phyloP scores from a whole-genome alignment of 2,113 vertebrate genomes.

The Phocoena phocoena region DNA sequence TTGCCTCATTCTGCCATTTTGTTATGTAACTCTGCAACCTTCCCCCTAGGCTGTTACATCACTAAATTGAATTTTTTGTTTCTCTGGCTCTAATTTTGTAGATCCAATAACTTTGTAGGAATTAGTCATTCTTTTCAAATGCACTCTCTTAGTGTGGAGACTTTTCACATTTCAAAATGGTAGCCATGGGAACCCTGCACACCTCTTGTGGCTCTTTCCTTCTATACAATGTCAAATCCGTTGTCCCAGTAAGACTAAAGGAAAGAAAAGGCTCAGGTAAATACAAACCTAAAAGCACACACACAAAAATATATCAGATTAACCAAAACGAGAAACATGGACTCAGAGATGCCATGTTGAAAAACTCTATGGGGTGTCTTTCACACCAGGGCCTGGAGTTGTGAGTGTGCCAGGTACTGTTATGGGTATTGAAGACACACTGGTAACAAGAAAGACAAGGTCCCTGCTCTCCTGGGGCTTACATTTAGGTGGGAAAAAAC shows the following conservation, averaged over 20 bases:
- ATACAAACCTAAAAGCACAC: background rate
- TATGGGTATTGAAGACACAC: background rate
- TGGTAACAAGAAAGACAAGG: background rate
- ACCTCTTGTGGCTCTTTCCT: background rate
- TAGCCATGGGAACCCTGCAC: background rate
- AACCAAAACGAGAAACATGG: background rate
- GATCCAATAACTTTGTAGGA: background rate
- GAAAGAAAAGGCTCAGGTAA: background rate
- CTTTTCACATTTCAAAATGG: background rate
- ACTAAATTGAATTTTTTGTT: background rate
- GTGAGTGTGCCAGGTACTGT: background rate
- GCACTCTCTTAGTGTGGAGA: background rate
- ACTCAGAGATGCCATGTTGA: background rate
- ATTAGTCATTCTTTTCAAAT: slow-evolving; percentile 8
- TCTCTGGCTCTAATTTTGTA: background rate
- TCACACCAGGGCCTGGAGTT: background rate
- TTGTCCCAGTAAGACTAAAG: background rate
- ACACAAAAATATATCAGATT: background rate
- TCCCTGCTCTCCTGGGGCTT: background rate
- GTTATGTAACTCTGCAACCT: background rate
- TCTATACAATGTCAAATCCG: background rate
- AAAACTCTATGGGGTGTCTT: background rate
- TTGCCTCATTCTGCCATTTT: background rate
- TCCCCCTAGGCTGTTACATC: background rate
- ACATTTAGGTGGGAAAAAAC: background rate